A percentile compares a stretch with the other conserved stretches of the same genome.
Evolutionary conservation across 2,797 vertebrate genomes (phyloP).

Genomic region (Otolemur crassicaudatus): DNA sequence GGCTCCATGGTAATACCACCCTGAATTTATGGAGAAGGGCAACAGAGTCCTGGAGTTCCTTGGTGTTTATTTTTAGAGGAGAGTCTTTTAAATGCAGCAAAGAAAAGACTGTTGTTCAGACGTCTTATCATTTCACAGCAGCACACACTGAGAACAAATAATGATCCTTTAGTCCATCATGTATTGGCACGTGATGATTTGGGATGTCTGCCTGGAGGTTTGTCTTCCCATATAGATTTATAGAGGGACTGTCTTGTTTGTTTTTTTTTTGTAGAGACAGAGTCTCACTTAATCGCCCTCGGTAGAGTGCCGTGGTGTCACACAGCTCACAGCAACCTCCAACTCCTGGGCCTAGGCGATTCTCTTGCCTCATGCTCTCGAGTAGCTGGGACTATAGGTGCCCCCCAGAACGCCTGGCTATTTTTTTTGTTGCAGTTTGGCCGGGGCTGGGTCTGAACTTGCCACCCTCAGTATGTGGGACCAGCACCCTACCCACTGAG

Average conservation of each 20-base stretch:
- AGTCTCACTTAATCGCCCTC: no score
- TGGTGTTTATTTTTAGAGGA: neutral
- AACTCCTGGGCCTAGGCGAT: no score
- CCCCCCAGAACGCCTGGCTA: no score
- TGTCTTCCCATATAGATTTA: neutral
- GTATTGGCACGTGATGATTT: neutral
- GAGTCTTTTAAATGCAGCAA: neutral
- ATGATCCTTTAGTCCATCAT: neutral
- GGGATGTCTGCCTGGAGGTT: neutral
- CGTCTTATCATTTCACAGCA: neutral
- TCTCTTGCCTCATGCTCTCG: no score
- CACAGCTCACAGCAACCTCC: no score
- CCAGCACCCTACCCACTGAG: no score
- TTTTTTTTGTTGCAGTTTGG: no score
- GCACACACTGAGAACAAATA: neutral
- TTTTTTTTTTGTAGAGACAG: neutral
- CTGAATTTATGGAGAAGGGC: neutral
- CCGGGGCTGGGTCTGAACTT: no score
- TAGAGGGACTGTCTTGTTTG: neutral
- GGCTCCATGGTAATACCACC: neutral
- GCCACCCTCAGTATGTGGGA: no score
- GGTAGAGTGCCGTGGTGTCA: no score
- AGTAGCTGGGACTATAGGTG: no score
- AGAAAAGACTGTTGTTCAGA: constrained; percentile 2
- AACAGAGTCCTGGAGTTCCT: neutral